phyloP scores from a whole-genome alignment of 2,888 invertebrate genomes.

The Pseudolycoriella hygida region DNA sequence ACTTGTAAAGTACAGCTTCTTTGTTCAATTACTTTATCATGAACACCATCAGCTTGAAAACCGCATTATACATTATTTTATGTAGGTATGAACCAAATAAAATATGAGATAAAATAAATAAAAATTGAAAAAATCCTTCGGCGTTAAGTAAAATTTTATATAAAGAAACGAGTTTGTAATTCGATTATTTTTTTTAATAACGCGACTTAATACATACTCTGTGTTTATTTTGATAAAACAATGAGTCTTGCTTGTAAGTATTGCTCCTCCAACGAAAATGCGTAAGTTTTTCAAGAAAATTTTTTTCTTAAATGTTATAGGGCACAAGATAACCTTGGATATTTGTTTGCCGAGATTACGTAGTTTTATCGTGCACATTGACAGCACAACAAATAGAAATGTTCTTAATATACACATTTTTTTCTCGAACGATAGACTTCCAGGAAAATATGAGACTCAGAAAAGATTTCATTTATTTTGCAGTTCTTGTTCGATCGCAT shows the following conservation, averaged over 20 bases:
- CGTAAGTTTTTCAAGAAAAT: not conserved
- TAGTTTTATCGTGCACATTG: no score
- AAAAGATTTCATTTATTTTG: no score
- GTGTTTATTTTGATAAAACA: not conserved
- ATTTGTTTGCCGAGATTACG: no score
- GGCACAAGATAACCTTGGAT: no score
- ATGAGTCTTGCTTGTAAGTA: not conserved
- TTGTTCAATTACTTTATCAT: conserved; percentile 1
- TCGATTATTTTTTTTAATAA: not conserved
- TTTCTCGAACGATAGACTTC: no score
- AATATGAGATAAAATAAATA: not conserved
- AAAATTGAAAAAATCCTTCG: not conserved
- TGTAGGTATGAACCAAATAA: not conserved
- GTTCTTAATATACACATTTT: no score
- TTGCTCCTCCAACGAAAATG: not conserved
- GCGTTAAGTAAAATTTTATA: not conserved
- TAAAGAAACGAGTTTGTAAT: not conserved
- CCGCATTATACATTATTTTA: not conserved
- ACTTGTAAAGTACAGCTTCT: not conserved
- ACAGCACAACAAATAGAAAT: no score
- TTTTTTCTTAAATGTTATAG: no score
- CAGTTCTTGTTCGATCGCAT: no score
- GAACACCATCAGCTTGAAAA: not conserved
- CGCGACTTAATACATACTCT: not conserved
- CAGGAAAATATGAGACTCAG: no score